Conservation (phyloP, 1,140 invertebrate species). For the Venturia canescens region DNA sequence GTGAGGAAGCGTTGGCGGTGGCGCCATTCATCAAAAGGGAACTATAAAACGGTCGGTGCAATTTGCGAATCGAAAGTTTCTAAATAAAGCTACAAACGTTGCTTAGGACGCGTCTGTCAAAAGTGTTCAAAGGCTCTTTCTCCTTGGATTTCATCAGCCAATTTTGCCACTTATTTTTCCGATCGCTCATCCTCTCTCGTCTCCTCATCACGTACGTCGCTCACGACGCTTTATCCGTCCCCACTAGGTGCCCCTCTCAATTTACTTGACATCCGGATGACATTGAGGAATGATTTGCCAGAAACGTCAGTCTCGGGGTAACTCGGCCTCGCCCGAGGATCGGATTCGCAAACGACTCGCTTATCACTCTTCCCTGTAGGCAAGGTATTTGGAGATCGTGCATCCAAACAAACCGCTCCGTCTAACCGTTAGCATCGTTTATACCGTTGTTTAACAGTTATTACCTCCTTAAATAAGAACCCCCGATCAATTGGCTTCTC, state of each 20-base stretch:
- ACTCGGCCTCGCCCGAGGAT: not conserved
- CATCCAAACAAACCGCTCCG: too few relatives aligned
- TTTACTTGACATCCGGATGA: slow-evolving; percentile 13
- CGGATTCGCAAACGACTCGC: too few relatives aligned
- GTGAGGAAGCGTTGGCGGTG: too few relatives aligned
- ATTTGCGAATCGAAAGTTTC: not conserved
- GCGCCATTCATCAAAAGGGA: not conserved
- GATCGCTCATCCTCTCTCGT: not conserved
- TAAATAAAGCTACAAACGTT: not conserved
- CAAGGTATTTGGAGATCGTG: not conserved
- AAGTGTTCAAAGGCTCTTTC: not conserved
- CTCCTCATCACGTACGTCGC: not conserved
- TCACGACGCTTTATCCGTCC: not conserved
- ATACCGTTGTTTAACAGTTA: too few relatives aligned
- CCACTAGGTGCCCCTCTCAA: not conserved
- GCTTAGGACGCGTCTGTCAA: slow-evolving; percentile 11
- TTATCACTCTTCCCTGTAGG: not conserved
- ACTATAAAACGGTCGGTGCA: not conserved
- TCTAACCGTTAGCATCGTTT: too few relatives aligned
- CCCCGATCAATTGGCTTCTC: too few relatives aligned
- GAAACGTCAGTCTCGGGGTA: slow-evolving; percentile 1
- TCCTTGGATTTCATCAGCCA: not conserved
- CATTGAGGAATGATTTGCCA: not conserved
- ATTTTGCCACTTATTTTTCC: not conserved
- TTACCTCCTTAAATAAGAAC: too few relatives aligned